Evolutionary conservation across 2,113 vertebrate species (phyloP), one percentile per base, ranked within the genome.

Genomic region (Hemibagrus wyckioides): DNA sequence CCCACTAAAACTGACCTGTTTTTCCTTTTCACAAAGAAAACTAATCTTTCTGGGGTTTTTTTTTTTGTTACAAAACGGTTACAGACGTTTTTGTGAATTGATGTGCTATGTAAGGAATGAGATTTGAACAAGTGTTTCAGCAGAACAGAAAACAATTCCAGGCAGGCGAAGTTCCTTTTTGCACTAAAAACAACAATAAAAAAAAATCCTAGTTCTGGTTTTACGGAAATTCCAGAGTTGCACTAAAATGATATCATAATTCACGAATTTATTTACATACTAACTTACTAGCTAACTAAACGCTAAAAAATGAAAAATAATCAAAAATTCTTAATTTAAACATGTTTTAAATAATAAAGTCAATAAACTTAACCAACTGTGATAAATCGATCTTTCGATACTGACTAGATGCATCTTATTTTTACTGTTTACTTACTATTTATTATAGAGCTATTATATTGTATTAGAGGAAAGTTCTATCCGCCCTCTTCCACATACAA

Each of bases 131-230:
- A 75, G 23, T 44, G 39, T 75, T 52, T 61, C 56, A 30, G 71
- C 69, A 76, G 52, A 85, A 85, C 54, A 25, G 52, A 85, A 75
- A 85, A 41, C 48, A 84, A 25, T 56, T 56, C 4, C 48, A 44
- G 25, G 17, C 33, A 56, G 14, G 50, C n/a, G 48, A 73, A 85
- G 67, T 85, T 85, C 71, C 71, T 61, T 61, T 21, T 75, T 33
- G 15, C 6, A 30, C 2, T 8, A 48, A 48, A 5, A 48, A 48
- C 44, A 48, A 48, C 44, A 48, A n/a, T n/a, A n/a, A 77, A 36
- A 84, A 56, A 54, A 39, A 33, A 69, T 28, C 25, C 8, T 48
- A 17, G 9, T 25, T 13, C 36, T 71, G 63, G 23, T 21, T 65
- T 50, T n/a, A 50, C n/a, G 73, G 73, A 50, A 77, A 77, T 6